A percentile compares a stretch with the other conserved stretches of the same genome.
phyloP scores from a whole-genome alignment of 2,113 vertebrate species.

The Mystacornis crossleyi region DNA sequence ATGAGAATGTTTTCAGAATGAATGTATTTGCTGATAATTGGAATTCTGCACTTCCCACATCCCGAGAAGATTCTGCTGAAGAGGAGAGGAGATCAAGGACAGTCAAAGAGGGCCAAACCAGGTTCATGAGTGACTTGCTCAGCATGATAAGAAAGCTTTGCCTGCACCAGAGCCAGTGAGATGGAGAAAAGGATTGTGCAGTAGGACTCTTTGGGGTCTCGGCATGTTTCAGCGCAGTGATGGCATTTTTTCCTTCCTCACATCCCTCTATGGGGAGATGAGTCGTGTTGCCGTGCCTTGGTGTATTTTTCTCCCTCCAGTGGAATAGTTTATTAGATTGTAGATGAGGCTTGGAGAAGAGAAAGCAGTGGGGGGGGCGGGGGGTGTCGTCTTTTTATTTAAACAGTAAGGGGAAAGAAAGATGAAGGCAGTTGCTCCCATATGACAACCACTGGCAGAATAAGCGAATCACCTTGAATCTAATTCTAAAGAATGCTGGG shows the following conservation, averaged over 20 bases:
- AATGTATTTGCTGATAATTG: not conserved
- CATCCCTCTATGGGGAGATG: not conserved
- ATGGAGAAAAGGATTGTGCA: not conserved
- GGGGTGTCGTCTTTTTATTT: no score
- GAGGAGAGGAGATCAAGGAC: not conserved
- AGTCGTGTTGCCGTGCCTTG: not conserved
- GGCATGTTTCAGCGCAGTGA: not conserved
- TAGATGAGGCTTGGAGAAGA: not conserved
- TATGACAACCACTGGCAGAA: not conserved
- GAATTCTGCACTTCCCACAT: not conserved
- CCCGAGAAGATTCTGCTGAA: not conserved
- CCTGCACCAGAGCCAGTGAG: not conserved
- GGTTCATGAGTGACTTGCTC: not conserved
- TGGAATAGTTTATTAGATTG: conserved; percentile 20
- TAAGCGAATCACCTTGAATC: conserved; percentile 40
- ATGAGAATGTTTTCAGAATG: not conserved
- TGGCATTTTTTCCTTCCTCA: not conserved
- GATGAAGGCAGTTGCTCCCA: not conserved
- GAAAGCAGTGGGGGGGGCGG: not conserved
- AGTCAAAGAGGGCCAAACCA: not conserved
- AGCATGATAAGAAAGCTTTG: not conserved
- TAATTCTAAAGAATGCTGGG: conserved; percentile 37
- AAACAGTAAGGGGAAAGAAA: conserved; percentile 22
- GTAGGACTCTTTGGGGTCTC: not conserved
- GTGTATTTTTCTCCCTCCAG: not conserved